These are phyloP conservation scores for Euthynnus affinis DNA, from an alignment of 2,797 vertebrate genomes.

Conservation along the genomic window DNA sequence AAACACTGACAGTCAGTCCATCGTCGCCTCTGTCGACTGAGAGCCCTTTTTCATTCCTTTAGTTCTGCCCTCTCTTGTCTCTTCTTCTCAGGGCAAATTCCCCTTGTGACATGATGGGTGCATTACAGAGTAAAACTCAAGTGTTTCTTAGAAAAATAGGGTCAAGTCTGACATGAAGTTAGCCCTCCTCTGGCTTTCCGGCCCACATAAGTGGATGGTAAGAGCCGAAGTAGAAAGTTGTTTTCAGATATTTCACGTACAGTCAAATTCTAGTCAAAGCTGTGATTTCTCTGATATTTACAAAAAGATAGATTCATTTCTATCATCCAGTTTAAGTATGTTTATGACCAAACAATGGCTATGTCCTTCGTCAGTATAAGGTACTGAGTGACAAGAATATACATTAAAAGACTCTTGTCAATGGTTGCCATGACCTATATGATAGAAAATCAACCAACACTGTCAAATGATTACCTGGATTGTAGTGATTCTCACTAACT, in stretches of 20 bases:
- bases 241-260: not conserved
- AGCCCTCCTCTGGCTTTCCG: not conserved
- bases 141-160: not conserved
- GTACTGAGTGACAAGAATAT: constrained; percentile 6
- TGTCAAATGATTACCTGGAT: constrained; percentile 56
- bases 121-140: not conserved
- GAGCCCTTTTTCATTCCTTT: not conserved
- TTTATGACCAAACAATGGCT: not conserved
- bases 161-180: not conserved
- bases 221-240: not conserved
- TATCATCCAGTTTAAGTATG: not conserved
- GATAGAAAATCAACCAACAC: constrained; percentile 33
- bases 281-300: not conserved
- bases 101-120: not conserved
- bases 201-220: not conserved
- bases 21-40: constrained; percentile 5
- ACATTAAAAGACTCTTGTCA: constrained; percentile 33
- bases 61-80: constrained; percentile 13
- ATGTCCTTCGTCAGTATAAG: constrained; percentile 1
- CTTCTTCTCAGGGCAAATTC: constrained; percentile 1
- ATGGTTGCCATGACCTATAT: constrained; percentile 42
- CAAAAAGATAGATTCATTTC: not conserved
- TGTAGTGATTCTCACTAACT: not conserved
- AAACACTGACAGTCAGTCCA: constrained; percentile 30
- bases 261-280: not conserved